Conservation (phyloP, 2,113 vertebrate species). For the Paramormyrops kingsleyae region DNA sequence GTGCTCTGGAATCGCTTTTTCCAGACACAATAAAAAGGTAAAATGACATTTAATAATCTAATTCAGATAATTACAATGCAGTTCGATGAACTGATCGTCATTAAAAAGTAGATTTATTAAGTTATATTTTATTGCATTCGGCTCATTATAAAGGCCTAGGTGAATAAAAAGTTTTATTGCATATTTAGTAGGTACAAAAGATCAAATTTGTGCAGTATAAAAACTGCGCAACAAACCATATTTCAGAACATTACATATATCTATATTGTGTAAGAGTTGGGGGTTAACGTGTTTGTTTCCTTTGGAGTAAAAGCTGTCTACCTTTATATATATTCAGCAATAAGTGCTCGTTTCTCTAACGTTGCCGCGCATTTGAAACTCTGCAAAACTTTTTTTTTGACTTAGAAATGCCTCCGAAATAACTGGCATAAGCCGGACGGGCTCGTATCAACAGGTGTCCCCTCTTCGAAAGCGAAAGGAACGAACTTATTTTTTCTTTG, state of each 20-base stretch:
- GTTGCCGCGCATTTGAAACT: not conserved
- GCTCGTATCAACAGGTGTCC: constrained; percentile 32
- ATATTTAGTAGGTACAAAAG: not conserved
- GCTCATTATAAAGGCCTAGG: not conserved
- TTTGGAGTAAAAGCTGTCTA: not conserved
- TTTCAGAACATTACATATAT: not conserved
- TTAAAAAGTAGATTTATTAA: not conserved
- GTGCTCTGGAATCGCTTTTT: not conserved
- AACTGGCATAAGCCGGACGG: constrained; percentile 8
- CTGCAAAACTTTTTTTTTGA: not conserved
- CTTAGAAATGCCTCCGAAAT: not conserved
- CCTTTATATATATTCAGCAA: not conserved
- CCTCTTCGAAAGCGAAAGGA: constrained; percentile 18
- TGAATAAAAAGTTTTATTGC: not conserved
- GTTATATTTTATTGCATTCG: not conserved
- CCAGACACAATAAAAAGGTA: constrained; percentile 3
- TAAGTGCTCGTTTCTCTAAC: not conserved
- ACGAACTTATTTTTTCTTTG: constrained; percentile 8
- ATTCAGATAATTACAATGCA: not conserved
- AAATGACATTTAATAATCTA: not conserved
- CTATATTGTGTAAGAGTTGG: not conserved
- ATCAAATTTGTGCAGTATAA: not conserved
- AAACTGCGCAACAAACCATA: not conserved
- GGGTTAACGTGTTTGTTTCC: not conserved
- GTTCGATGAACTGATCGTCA: not conserved